These are phyloP conservation scores for Adrianichthys oophorus DNA, from an alignment of 2,797 vertebrate species.

Conservation along the genomic window DNA sequence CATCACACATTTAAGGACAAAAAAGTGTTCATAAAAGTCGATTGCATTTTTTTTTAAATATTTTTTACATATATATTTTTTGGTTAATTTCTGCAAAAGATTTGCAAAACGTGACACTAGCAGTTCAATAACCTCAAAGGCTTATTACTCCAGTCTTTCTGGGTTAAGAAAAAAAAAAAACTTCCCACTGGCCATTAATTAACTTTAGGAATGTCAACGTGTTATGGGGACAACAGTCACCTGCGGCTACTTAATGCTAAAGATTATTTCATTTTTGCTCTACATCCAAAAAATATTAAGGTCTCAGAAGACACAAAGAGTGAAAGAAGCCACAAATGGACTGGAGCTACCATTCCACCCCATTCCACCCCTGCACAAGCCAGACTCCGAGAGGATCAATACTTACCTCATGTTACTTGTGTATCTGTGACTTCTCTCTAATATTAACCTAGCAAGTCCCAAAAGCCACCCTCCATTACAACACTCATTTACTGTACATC, in stretches of 20 bases:
- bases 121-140: slow-evolving; percentile 18
- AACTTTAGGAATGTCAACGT: slow-evolving; percentile 51
- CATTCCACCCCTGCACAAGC: slow-evolving; percentile 32
- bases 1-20: neutral
- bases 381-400: slow-evolving; percentile 23
- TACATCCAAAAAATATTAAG: slow-evolving; percentile 26
- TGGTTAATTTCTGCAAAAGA: slow-evolving; percentile 8
- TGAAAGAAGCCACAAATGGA: slow-evolving; percentile 43
- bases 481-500: too few relatives aligned
- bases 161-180: slow-evolving; percentile 27
- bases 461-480: too few relatives aligned
- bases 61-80: neutral
- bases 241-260: slow-evolving; percentile 25
- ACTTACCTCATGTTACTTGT: slow-evolving; percentile 18
- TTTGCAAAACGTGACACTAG: slow-evolving; percentile 9
- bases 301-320: slow-evolving; percentile 35
- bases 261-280: slow-evolving; percentile 16
- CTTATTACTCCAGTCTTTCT: slow-evolving; percentile 27
- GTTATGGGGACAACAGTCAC: slow-evolving; percentile 41
- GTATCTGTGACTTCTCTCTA: slow-evolving; percentile 4
- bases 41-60: too few relatives aligned
- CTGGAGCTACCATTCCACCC: slow-evolving; percentile 41
- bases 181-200: slow-evolving; percentile 53
- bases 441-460: slow-evolving; percentile 10
- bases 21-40: neutral